Evolutionary conservation across 1,140 invertebrate species (phyloP).

Genomic region (Aphis craccivora): DNA sequence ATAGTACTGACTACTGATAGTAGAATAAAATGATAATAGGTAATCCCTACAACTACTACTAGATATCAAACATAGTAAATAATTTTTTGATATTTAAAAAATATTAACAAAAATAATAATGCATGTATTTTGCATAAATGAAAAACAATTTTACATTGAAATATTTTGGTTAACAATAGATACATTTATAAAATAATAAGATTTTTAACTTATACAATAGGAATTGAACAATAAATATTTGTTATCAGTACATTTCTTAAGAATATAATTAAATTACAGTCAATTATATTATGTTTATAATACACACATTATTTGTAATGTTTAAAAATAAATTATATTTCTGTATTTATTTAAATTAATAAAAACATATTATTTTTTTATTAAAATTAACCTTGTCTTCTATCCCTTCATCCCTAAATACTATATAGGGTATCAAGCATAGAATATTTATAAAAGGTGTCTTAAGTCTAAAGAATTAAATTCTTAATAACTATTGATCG

Average conservation of each 20-base stretch:
- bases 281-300: background rate
- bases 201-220: conserved; percentile 17
- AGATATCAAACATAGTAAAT: too few species aligned
- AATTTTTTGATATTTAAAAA: background rate
- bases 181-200: background rate
- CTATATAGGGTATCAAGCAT: background rate
- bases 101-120: conserved; percentile 38
- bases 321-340: background rate
- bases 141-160: conserved; percentile 36
- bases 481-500: background rate
- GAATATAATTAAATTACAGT: background rate
- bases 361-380: conserved; percentile 9
- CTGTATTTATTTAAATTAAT: background rate
- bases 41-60: too few species aligned
- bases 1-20: too few species aligned
- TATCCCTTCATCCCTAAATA: background rate
- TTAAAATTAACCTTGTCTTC: background rate
- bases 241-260: conserved; percentile 24
- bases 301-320: background rate
- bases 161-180: conserved; percentile 20
- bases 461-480: conserved; percentile 7
- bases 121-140: conserved; percentile 22
- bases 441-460: conserved; percentile 7
- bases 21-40: too few species aligned
- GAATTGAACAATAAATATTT: background rate